Evolutionary conservation across 1,140 invertebrate species (phyloP), one percentile per base, ranked within the genome.

Genomic region (Cydia fagiglandana): DNA sequence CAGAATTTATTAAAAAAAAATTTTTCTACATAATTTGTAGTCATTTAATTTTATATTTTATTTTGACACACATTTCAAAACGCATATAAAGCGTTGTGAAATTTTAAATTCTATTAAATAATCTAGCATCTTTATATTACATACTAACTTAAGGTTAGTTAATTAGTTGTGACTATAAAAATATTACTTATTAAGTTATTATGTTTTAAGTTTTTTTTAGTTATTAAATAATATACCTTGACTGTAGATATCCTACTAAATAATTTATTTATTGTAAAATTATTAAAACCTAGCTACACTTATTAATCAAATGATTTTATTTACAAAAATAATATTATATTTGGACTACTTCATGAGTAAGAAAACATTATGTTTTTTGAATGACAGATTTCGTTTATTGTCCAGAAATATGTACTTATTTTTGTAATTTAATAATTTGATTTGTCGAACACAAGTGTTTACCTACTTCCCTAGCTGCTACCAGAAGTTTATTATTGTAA

Each of bases 171-270:
- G 38, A 9, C 38, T 41, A 41, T 41, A 41, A 41, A 47, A 47
- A 47, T 47, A 47, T 47, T 47, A 13, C 45, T 50, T 50, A 24
- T 24, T 24, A 24, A 24, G 24, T 24, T 24, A 24, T 24, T 24
- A 15, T 1, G 50, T 53, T n/a, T 53, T 53, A 53, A 53, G 15
- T n/a, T 2, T 53, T 2, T 53, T 50, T 53, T n/a, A 53, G n/a
- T 53, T 17, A 53, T 53, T 53, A 53, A n/a, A 53, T n/a, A n/a
- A 53, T 17, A 53, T 17, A 53, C 15, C n/a, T 53, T n/a, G 50
- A 53, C 50, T n/a, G 50, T 53, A 53, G 50, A 53, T 53, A n/a
- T n/a, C 6, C 50, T 53, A 53, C 50, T 53, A 53, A 53, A 53
- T 7, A 7, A 53, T 4, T 13, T 53, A 53, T 53, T 53, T 53